Evolutionary conservation across 2,797 vertebrate species (phyloP), one percentile per base, ranked within the genome.

Genomic region (Sparidentex hasta): DNA sequence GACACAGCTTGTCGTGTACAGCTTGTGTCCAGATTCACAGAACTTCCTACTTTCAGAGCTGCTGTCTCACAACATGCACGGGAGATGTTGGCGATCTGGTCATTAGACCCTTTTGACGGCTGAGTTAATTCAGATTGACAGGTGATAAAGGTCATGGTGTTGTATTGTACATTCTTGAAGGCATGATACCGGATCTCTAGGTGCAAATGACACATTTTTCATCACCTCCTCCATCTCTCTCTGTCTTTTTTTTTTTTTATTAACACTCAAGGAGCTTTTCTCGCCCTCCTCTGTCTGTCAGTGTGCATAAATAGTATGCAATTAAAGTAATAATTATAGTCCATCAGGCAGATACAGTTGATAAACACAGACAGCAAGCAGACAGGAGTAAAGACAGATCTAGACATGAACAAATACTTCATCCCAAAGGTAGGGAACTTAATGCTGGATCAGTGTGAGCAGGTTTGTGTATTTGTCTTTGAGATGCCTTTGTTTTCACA

Each of bases 91-190:
- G 17, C 55, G 25, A 58, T 16, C 23, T 29, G 21, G 21, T 20
- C 21, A 46, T 70, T 50, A 55, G 25, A 46, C 48, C 52, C 23
- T 23, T 11, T 47, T 44, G 78, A 63, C 58, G 47, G 43, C 61
- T 27, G 11, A 58, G 38, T 57, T 50, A 47, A 85, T 74, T 69
- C 9, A 57, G 33, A 48, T 65, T 65, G 73, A 72, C 68, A 63
- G 29, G 44, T 74, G 67, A n/a, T 50, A 80, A 62, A 78, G 77
- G 80, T 83, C 65, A 65, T 18, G 7, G 52, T 43, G 67, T 73
- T 62, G 48, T 66, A 69, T 63, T 74, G 27, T 62, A 29, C 57
- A 25, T 65, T 78, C 69, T 69, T 65, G 29, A 82, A 79, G 68
- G 67, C 65, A 51, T 76, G 54, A 65, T 58, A 58, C n/a, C 33